phyloP scores from a whole-genome alignment of 2,888 invertebrate genomes.

The Cheilosia vernalis region DNA sequence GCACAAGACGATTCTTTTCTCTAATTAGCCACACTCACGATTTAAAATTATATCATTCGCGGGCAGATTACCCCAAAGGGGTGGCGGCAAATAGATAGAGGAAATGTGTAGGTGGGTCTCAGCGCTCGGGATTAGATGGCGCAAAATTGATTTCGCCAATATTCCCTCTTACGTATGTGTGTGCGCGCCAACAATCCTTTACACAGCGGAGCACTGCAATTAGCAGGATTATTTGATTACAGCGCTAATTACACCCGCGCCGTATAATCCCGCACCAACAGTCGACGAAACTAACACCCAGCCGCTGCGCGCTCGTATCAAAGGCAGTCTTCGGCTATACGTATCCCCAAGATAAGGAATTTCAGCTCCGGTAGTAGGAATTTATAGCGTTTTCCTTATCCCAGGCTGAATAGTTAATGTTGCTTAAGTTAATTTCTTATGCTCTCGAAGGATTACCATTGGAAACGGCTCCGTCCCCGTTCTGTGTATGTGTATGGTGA shows the following conservation, averaged over 20 bases:
- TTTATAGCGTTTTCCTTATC: constrained; percentile 72
- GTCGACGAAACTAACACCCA: constrained; percentile 10
- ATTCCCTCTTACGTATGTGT: not conserved
- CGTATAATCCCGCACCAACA: constrained; percentile 46
- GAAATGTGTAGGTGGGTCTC: too few species aligned
- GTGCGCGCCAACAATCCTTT: constrained; percentile 73
- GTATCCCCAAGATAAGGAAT: constrained; percentile 67
- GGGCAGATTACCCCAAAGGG: constrained; percentile 3
- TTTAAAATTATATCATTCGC: constrained; percentile 51
- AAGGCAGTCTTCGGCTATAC: constrained; percentile 20
- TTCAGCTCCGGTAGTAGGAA: constrained; percentile 41
- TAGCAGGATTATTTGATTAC: constrained; percentile 79
- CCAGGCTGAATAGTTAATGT: constrained; percentile 73
- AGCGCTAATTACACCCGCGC: constrained; percentile 72
- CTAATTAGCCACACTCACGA: constrained; percentile 57
- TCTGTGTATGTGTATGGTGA: constrained; percentile 8
- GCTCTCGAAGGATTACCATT: constrained; percentile 61
- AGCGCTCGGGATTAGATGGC: not conserved
- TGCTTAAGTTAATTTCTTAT: constrained; percentile 72
- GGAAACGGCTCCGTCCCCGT: constrained; percentile 26
- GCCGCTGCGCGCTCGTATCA: not conserved
- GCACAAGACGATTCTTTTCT: constrained; percentile 6
- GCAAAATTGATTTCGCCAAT: constrained; percentile 61
- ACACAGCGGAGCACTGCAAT: constrained; percentile 77
- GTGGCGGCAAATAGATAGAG: not conserved